Evolutionary conservation across 2,888 invertebrate species (phyloP), one percentile per base, ranked within the genome.

Genomic region (Drosophila emarginata): DNA sequence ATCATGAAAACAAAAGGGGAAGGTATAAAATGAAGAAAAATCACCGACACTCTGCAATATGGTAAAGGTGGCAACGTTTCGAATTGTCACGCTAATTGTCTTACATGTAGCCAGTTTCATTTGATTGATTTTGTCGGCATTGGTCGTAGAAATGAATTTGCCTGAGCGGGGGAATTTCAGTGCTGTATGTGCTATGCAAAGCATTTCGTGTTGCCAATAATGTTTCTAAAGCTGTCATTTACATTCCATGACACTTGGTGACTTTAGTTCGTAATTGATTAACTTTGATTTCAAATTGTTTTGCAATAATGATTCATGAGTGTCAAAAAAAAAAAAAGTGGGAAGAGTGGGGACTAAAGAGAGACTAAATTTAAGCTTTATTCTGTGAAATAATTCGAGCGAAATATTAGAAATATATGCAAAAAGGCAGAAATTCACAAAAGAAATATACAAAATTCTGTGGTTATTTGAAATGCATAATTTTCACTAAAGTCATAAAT

Each of bases 51-150:
- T 32, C 32, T 32, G 32, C 32, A 32, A 32, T 32, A 9, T 9
- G 9, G 11, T 32, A 73, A 61, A 78, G 79, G 79, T 77, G 86
- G 74, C 76, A 80, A 77, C 79, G 74, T 83, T 77, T 80, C 80
- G 76, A 80, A 80, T 79, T 86, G 83, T 74, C 80, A 85, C 77
- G 80, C 80, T 84, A 86, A 84, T 84, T 85, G 83, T 74, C 76
- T 73, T 72, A 64, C 69, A 72, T 77, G 77, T 74, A 76, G 79
- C 53, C 23, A 21, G 14, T n/a, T 62, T 71, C 77, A 70, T 60
- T 77, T 83, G 80, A 80, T 83, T 74, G 80, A 70, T 58, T 69
- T 61, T 60, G 62, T 64, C 40, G 40, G 40, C 2, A 9, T 45
- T 15, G 9, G 11, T 15, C 2, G 40, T 15, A 14, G 1, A 21